These are phyloP conservation scores for Rattus norvegicus DNA, from an alignment of 2,113 vertebrate species.

Conservation along the genomic window DNA sequence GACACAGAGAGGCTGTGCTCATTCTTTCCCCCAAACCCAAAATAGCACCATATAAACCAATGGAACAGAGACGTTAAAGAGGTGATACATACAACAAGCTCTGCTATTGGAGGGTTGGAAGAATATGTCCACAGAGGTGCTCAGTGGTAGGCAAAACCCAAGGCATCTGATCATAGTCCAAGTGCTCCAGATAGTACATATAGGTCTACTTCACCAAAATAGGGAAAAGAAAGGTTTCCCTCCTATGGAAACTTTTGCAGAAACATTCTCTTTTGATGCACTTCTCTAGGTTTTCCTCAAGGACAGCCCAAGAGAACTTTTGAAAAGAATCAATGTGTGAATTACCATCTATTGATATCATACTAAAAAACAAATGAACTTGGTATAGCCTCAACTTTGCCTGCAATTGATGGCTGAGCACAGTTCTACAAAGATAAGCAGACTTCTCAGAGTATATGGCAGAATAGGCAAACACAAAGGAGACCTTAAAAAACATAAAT, in stretches of 20 bases:
- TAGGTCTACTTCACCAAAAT: neutral
- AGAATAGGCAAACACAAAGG: neutral
- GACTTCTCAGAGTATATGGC: neutral
- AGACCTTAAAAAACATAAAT: neutral
- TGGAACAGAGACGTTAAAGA: neutral
- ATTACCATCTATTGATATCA: neutral
- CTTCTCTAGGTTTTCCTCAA: neutral
- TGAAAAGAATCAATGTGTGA: neutral
- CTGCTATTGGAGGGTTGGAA: neutral
- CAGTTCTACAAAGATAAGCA: neutral
- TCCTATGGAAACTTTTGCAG: too few species aligned
- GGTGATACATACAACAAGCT: neutral
- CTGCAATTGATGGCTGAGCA: too few species aligned
- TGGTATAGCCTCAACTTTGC: neutral
- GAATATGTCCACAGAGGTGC: neutral
- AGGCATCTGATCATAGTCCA: too few species aligned
- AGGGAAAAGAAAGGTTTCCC: neutral
- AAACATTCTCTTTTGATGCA: rapidly evolving
- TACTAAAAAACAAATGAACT: neutral
- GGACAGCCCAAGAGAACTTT: neutral
- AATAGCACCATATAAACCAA: neutral
- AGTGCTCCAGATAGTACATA: neutral
- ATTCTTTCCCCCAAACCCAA: too few species aligned
- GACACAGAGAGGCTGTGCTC: neutral
- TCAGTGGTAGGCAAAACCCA: neutral